phyloP scores from a whole-genome alignment of 2,797 vertebrate genomes.

The Eleutherodactylus coqui region DNA sequence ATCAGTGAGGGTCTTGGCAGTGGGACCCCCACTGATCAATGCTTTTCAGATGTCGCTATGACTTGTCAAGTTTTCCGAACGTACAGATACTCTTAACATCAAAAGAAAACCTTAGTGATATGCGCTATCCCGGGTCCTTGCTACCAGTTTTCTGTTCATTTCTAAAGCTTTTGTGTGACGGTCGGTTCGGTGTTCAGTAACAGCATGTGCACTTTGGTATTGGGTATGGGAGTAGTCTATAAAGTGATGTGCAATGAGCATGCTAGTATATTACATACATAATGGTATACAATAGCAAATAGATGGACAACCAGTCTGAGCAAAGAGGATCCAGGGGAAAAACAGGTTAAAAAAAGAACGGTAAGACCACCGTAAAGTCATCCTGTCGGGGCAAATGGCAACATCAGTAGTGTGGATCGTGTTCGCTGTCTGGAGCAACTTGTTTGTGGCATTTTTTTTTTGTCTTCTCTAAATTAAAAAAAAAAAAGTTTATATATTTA shows the following conservation, averaged over 20 bases:
- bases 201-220: not conserved
- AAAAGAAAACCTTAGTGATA: too few species aligned
- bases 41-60: too few species aligned
- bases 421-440: not conserved
- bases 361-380: not conserved
- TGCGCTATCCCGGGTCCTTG: too few species aligned
- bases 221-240: not conserved
- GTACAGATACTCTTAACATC: too few species aligned
- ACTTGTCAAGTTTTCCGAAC: too few species aligned
- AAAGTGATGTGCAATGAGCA: not conserved
- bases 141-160: too few species aligned
- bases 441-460: not conserved
- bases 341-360: not conserved
- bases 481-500: conserved; percentile 19
- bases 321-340: too few species aligned
- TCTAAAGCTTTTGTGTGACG: not conserved
- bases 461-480: not conserved
- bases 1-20: too few species aligned
- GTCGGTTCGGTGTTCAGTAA: not conserved
- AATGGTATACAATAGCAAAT: too few species aligned
- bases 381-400: not conserved
- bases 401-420: not conserved
- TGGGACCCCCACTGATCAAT: too few species aligned
- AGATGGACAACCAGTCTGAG: too few species aligned
- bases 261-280: not conserved